phyloP scores from a whole-genome alignment of 2,888 invertebrate genomes.

The Drosophila multiciliata region DNA sequence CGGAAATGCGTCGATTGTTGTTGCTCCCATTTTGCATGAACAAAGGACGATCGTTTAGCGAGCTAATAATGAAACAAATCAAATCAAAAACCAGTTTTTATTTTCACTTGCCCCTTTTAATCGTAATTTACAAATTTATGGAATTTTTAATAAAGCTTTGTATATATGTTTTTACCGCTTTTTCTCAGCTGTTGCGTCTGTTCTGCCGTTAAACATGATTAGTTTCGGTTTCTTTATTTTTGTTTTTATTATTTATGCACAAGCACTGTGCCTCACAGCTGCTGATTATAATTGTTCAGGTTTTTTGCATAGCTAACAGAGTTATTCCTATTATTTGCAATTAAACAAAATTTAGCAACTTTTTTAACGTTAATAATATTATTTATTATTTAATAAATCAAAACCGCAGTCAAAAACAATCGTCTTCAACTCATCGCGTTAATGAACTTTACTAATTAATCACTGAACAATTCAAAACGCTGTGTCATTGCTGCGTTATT shows the following conservation, averaged over 20 bases:
- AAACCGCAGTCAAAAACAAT: constrained; percentile 3
- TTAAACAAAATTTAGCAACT: neutral
- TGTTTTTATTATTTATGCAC: constrained; percentile 22
- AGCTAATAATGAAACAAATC: constrained; percentile 55
- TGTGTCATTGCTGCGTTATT: constrained; percentile 31
- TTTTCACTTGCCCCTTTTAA: neutral
- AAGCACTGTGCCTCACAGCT: constrained; percentile 11
- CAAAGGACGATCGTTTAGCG: constrained; percentile 82
- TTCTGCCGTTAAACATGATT: constrained; percentile 68
- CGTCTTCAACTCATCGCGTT: constrained; percentile 1
- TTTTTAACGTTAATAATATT: constrained; percentile 3
- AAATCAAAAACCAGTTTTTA: constrained; percentile 14
- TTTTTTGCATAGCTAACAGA: constrained; percentile 12
- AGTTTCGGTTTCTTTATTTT: constrained; percentile 7
- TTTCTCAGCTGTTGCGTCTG: constrained; percentile 57
- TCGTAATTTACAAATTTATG: neutral
- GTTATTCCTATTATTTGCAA: neutral
- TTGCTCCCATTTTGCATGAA: constrained; percentile 81
- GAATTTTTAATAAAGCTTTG: neutral
- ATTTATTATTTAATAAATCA: neutral
- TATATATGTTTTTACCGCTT: constrained; percentile 61
- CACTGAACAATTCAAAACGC: constrained; percentile 33
- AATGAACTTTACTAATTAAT: constrained; percentile 11
- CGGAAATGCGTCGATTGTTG: constrained; percentile 59
- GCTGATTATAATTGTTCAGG: constrained; percentile 16